Base-by-base conservation (phyloP, 2,113 vertebrate species). In the Colossoma macropomum region DNA sequence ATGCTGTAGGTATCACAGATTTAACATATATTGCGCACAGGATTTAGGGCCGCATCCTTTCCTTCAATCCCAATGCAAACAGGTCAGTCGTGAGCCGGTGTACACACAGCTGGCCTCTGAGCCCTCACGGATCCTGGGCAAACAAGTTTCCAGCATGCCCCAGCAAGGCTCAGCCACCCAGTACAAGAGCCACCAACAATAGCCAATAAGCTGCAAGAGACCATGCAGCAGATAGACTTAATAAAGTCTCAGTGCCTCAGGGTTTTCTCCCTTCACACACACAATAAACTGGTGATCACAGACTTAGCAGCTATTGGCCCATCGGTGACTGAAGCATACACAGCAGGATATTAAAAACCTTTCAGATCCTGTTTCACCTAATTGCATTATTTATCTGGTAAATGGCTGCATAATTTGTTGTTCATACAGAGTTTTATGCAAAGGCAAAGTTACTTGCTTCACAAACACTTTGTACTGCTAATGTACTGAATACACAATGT, bases 91-190 rank as follows among this genome's bases (percentile, higher is more conserved):
- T 91, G 91, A 94, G 91, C 38, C 89, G 88, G 75, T 19, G 92
- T 90, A 92, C 90, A 88, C 95, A 91, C 95, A 96, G 96, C 95
- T 96, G 95, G 82, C 91, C 85, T 90, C 89, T 91, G 89, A 93
- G 91, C 93, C 91, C 87, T 77, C 45, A 87, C 9, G 87, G 85
- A 90, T 93, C 91, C 92, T 85, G 90, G 88, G 91, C 92, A 96
- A 96, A 96, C 93, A 94, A 86, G 91, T 0, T 84, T 91, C 90
- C 41, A 84, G 90, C 93, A 90, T 92, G 92, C 86, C 87, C 84
- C 87, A 80, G 87, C 87, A 85, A 84, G 87, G 91, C 87, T 91
- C 85, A 85, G 75, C 86, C 87, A 83, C 85, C 84, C 73, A 80
- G 59, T 72, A 76, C 89, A 86, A 90, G 89, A 91, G 90, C 84